Base-by-base conservation (phyloP, 2,113 vertebrate species). In the Saccopteryx leptura region DNA sequence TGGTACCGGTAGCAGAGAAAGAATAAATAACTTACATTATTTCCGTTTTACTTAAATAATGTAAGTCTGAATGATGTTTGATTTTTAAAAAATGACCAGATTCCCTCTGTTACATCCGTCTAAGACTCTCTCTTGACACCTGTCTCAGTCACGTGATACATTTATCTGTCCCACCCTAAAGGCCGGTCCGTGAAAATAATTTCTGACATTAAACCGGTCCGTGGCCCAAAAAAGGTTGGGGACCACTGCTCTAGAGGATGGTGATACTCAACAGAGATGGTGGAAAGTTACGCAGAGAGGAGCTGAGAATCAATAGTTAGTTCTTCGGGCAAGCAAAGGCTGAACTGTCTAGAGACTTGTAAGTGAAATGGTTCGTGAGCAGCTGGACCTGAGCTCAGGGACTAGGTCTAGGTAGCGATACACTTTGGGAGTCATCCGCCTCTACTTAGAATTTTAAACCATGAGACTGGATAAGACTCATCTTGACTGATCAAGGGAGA, bases 381-480 rank as follows among this genome's bases (percentile, higher is more conserved):
- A 68, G n/a, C 0, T 46, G 28, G 61, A 17, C 48, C 52, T 21
- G 89, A 93, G 71, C 9, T 69, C 28, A 61, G 17, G 28, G 4
- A 7, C 50, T 31, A 48, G 4, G 31, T 58, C 52, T 74, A 71
- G 9, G 2, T 21, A 10, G 61, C 76, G 48, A 69, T 21, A 46
- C 1, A 54, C 23, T 63, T 31, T 39, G 50, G 46, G 8, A 69
- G 17, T 68, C 71, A 33, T 19, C 14, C n/a, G n/a, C 2, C 65
- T 90, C 31, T 84, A 8, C 14, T 26, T 8, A 63, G n/a, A 97
- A 60, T 18, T 48, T 74, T 82, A 95, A 91, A 24, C 48, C n/a
- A 19, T 11, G 21, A 93, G 15, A 56, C 14, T 31, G 46, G 5
- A 1, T 92, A 68, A 88, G 56, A 76, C 28, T 78, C 39, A 72